Percentiles rank a stretch among this genome's conserved stretches.
phyloP scores from a whole-genome alignment of 2,113 vertebrate species.

The Etheostoma cragini region DNA sequence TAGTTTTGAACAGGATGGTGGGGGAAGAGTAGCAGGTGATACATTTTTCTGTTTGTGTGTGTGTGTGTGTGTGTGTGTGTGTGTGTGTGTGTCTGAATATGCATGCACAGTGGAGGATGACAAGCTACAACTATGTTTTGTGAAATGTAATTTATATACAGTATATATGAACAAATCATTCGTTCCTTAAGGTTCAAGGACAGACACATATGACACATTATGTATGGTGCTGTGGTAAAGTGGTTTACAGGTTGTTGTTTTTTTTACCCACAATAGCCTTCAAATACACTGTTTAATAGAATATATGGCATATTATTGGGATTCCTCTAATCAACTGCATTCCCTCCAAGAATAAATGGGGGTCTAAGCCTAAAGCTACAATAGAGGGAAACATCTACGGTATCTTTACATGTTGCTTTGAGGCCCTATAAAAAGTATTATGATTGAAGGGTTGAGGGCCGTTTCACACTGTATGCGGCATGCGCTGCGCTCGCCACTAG shows the following conservation, averaged over 20 bases:
- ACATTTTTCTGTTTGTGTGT: conserved; percentile 7
- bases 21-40: not conserved
- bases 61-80: conserved; percentile 7
- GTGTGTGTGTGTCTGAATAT: conserved; percentile 3
- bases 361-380: not conserved
- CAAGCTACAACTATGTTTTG: not conserved
- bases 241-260: not conserved
- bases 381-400: not conserved
- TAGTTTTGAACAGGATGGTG: conserved; percentile 14
- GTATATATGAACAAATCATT: not conserved
- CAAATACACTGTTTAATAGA: not conserved
- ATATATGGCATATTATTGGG: not conserved
- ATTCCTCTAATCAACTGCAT: not conserved
- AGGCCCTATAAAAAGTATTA: not conserved
- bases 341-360: not conserved
- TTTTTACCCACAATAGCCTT: not conserved
- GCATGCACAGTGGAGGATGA: not conserved
- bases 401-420: not conserved
- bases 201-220: conserved; percentile 14
- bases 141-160: not conserved
- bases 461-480: no score
- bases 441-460: not conserved
- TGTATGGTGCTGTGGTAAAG: not conserved
- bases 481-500: no score
- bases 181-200: conserved; percentile 5